phyloP scores from a whole-genome alignment of 2,113 vertebrate species.

The Myocastor coypus region DNA sequence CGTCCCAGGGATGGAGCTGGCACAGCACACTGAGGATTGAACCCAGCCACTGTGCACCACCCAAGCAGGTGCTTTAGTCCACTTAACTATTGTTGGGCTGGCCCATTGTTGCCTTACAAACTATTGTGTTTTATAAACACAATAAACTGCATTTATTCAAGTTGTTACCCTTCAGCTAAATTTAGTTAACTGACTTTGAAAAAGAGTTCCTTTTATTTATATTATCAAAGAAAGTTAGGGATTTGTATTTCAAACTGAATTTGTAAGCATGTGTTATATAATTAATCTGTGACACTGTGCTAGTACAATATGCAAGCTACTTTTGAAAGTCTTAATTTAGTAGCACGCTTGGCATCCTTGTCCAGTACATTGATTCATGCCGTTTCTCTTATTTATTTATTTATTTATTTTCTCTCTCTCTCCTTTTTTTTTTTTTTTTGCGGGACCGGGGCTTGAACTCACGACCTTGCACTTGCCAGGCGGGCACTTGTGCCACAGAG shows the following conservation, averaged over 20 bases:
- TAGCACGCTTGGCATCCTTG: conserved; percentile 65
- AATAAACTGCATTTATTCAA: conserved; percentile 17
- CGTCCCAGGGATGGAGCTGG: too few species aligned
- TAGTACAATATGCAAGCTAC: conserved; percentile 29
- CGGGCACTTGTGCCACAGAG: too few species aligned
- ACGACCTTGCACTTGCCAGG: too few species aligned
- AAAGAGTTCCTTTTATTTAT: neutral
- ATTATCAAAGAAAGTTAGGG: conserved; percentile 16
- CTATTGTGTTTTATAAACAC: neutral
- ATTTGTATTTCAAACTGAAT: conserved; percentile 50
- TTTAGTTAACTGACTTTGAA: neutral
- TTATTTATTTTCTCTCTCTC: too few species aligned
- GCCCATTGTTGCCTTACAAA: neutral
- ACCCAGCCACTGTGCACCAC: too few species aligned
- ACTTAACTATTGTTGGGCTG: too few species aligned
- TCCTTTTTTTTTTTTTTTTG: too few species aligned
- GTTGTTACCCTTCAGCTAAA: neutral
- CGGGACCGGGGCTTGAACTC: too few species aligned
- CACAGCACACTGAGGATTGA: too few species aligned
- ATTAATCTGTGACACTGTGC: conserved; percentile 60
- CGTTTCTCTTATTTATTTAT: too few species aligned
- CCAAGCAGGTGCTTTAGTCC: too few species aligned
- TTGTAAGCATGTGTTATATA: neutral
- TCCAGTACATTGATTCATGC: conserved; percentile 80
- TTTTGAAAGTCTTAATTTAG: conserved; percentile 74